Conservation (phyloP, 2,113 vertebrate genomes). For the Erythrolamprus reginae region DNA sequence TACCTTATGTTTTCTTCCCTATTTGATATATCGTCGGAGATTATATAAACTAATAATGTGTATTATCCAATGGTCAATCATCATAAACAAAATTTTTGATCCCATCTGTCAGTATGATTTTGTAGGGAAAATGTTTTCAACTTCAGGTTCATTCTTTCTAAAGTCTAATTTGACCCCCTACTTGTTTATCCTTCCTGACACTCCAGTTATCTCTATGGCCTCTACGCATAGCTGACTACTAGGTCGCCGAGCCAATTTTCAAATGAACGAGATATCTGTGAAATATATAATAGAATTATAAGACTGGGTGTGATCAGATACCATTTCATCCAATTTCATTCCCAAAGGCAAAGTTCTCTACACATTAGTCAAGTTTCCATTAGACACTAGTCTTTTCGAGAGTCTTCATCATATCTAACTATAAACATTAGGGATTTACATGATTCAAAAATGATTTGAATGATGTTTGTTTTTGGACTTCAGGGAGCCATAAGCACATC, state of each 20-base stretch:
- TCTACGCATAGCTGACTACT: background rate
- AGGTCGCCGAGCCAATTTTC: background rate
- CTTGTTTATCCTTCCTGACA: background rate
- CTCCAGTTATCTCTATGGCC: background rate
- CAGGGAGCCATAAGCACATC: background rate
- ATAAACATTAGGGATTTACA: background rate
- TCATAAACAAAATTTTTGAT: slow-evolving; percentile 13
- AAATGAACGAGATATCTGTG: slow-evolving; percentile 5
- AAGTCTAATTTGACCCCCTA: background rate
- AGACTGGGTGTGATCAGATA: slow-evolving; percentile 4
- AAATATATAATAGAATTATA: slow-evolving; percentile 26
- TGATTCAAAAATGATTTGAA: background rate
- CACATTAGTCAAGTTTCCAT: slow-evolving; percentile 3
- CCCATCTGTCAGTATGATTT: background rate
- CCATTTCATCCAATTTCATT: slow-evolving; percentile 32
- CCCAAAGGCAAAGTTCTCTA: background rate
- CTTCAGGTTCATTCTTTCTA: background rate
- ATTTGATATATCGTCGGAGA: slow-evolving; percentile 21
- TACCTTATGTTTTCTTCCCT: slow-evolving; percentile 48
- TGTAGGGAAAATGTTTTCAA: background rate
- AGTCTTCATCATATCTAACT: background rate
- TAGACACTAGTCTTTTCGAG: background rate
- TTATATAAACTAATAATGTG: slow-evolving; percentile 24
- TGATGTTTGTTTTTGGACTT: background rate
- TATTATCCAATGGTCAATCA: slow-evolving; percentile 47